Percentiles rank a stretch among this genome's conserved stretches.
Evolutionary conservation across 2,888 invertebrate genomes (phyloP).

Genomic region (Agapostemon virescens): DNA sequence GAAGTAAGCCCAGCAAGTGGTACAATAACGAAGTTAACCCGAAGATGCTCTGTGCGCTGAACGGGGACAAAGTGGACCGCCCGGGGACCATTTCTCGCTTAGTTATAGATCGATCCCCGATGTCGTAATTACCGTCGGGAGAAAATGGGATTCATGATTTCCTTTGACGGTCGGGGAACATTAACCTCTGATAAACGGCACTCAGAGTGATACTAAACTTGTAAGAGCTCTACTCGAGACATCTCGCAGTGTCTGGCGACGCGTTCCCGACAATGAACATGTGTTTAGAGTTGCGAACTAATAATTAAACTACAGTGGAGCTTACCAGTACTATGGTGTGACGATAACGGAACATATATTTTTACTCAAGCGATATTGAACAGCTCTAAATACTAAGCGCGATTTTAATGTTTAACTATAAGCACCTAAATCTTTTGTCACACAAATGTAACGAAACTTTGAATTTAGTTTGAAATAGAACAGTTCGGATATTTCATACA

Average conservation of each 20-base stretch:
- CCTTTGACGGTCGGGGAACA: constrained; percentile 50
- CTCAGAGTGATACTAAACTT: background rate
- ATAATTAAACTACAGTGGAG: background rate
- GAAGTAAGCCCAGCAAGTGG: constrained; percentile 54
- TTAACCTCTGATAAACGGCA: constrained; percentile 39
- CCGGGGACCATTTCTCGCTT: constrained; percentile 52
- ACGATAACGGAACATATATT: background rate
- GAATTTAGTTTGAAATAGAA: background rate
- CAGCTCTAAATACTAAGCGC: no score
- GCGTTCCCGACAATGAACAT: background rate
- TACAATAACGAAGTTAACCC: constrained; percentile 64
- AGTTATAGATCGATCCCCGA: constrained; percentile 58
- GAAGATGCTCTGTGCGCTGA: constrained; percentile 55
- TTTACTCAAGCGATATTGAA: no score
- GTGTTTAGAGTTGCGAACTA: background rate
- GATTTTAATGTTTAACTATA: no score
- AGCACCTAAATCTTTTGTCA: background rate
- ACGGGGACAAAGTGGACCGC: constrained; percentile 55
- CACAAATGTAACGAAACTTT: background rate
- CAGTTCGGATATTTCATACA: background rate
- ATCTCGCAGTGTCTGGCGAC: background rate
- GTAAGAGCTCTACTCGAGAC: background rate
- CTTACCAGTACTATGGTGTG: background rate
- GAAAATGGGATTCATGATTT: constrained; percentile 62
- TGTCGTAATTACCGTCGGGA: constrained; percentile 56